Evolutionary conservation across 2,113 vertebrate genomes (phyloP).

Genomic region (Coptodon bakossiorum): DNA sequence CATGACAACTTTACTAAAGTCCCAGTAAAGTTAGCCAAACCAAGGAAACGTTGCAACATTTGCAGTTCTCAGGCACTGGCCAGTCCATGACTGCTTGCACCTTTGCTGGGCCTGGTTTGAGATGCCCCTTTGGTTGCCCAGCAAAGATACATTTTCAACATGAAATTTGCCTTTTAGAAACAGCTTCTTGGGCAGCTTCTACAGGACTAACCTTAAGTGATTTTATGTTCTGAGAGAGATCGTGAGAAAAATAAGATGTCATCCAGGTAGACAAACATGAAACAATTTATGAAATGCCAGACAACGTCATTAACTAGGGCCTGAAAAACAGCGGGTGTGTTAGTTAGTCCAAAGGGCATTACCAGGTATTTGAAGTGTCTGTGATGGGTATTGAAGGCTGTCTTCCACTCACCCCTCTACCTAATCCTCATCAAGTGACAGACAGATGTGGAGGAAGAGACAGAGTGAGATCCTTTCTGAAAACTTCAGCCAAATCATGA

Average conservation of each 20-base stretch:
- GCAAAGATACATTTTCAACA: background rate
- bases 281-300: background rate
- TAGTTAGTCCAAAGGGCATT: background rate
- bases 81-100: background rate
- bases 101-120: background rate
- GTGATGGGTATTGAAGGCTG: background rate
- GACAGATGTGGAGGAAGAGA: background rate
- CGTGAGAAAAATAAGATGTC: background rate
- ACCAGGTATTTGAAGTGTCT: background rate
- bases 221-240: background rate
- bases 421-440: background rate
- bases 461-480: background rate
- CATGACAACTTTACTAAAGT: accelerated
- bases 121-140: background rate
- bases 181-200: background rate
- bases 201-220: background rate
- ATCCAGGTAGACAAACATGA: background rate
- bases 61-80: background rate
- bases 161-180: background rate
- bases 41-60: background rate
- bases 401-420: background rate
- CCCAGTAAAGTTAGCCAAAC: background rate
- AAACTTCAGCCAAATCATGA: background rate
- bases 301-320: background rate
- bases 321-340: background rate